A percentile compares a stretch with the other conserved stretches of the same genome.
phyloP scores from a whole-genome alignment of 2,113 vertebrate genomes.

The Oxyruncus cristatus region DNA sequence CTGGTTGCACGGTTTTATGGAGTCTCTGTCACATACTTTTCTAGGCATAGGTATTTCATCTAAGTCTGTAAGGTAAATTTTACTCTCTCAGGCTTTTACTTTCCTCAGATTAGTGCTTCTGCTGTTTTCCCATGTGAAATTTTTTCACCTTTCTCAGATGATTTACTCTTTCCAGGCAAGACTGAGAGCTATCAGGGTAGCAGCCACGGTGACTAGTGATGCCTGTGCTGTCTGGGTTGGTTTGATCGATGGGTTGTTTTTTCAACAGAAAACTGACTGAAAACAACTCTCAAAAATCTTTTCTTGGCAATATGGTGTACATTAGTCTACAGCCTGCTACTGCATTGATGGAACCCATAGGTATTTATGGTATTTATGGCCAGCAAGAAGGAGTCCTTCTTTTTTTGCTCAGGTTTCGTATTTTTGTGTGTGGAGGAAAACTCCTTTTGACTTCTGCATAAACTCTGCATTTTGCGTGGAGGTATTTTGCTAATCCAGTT shows the following conservation, averaged over 20 bases:
- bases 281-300: neutral
- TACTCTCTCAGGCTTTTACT: neutral
- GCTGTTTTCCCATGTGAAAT: neutral
- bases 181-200: neutral
- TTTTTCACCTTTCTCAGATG: neutral
- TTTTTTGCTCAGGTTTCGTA: neutral
- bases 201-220: neutral
- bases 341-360: accelerated
- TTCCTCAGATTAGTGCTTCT: neutral
- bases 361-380: neutral
- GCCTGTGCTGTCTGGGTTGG: neutral
- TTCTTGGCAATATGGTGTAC: neutral
- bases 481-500: neutral
- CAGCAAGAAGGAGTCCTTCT: neutral
- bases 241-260: neutral
- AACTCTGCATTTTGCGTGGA: neutral
- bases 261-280: neutral
- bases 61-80: neutral
- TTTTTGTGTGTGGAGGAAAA: neutral
- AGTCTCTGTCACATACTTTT: neutral
- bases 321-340: neutral
- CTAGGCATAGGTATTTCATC: neutral
- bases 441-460: neutral
- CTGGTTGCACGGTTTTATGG: neutral
- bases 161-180: neutral